Evolutionary conservation across 2,888 invertebrate genomes (phyloP).

Genomic region (Isotomurus palustris): DNA sequence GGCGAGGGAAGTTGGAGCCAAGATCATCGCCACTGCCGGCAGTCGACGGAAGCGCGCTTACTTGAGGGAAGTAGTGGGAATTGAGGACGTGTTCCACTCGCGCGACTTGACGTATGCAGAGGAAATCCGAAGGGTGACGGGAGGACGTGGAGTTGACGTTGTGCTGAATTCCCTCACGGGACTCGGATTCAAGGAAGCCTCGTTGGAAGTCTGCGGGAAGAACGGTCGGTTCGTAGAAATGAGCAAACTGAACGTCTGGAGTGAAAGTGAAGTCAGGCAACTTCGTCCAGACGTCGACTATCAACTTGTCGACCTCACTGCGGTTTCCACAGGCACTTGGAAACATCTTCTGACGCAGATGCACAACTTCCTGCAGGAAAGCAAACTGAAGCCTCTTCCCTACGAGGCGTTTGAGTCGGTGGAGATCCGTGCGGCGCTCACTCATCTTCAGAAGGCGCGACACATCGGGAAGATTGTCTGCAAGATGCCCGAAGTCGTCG

Average conservation of each 20-base stretch:
- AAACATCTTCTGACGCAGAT: background rate
- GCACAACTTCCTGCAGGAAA: background rate
- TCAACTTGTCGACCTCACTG: slow-evolving; percentile 19
- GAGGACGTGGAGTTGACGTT: slow-evolving; percentile 12
- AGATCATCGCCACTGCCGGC: slow-evolving; percentile 23
- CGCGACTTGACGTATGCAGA: background rate
- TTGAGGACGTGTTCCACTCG: slow-evolving; percentile 2
- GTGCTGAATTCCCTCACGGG: slow-evolving; percentile 26
- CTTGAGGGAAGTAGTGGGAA: slow-evolving; percentile 4
- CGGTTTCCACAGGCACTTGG: background rate
- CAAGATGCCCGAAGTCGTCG: slow-evolving; percentile 1
- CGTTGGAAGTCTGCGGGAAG: slow-evolving; percentile 6
- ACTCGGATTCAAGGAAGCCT: slow-evolving; percentile 24
- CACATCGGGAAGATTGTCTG: slow-evolving; percentile 20
- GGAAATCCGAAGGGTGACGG: background rate
- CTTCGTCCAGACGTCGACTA: slow-evolving; percentile 19
- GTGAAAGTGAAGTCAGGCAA: slow-evolving; percentile 11
- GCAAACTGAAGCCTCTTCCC: slow-evolving; percentile 14
- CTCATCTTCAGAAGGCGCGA: slow-evolving; percentile 19
- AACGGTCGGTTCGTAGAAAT: slow-evolving; percentile 24
- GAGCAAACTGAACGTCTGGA: slow-evolving; percentile 25
- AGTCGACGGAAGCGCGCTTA: slow-evolving; percentile 16
- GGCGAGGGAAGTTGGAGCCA: slow-evolving; percentile 4
- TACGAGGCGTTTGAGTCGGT: slow-evolving; percentile 21
- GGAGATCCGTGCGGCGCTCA: slow-evolving; percentile 20